Evolutionary conservation across 2,113 vertebrate genomes (phyloP), one percentile per base, ranked within the genome.

Genomic region (Ammodytes marinus): DNA sequence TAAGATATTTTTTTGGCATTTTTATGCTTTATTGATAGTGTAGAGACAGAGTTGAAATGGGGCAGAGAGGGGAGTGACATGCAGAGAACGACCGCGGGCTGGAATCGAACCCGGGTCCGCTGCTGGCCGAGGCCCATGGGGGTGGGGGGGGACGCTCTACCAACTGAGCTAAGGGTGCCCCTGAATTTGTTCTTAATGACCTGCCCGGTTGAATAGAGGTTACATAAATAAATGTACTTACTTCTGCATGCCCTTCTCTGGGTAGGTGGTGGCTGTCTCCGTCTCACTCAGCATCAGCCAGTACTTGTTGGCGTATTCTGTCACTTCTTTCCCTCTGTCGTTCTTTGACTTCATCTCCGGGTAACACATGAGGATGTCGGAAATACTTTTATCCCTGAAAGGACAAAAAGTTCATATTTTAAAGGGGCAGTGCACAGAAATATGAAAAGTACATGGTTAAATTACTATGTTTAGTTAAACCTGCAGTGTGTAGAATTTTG

Each of bases 241-340:
- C 98, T 95, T 96, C 88, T 97, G 96, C 27, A 94, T 93, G 52
- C 95, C 96, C 82, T 98, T 97, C 19, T 93, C 93, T 0, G 95
- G 93, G 43, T 99, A 99, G 47, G 96, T 0, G 1, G 0, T 47
- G 14, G 91, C 69, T 0, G 88, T 94, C 19, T 99, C 95, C 35
- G 72, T 92, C 55, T 98, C 96, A 2, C 91, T 93, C 86, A 99
- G 94, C 98, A 99, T 99, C 74, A 99, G 93, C 98, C 98, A 99
- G 92, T 99, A 99, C 86, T 98, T 99, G 93, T 99, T 99, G 86
- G 83, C 93, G 89, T 96, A 99, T 72, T 99, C 98, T 0, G 85
- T 93, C 72, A 98, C 95, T 65, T 97, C 96, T 90, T 97, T 99
- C 71, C 98, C 97, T 3, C 92, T 81, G 2, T 97, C 96, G 1